phyloP scores from a whole-genome alignment of 2,797 vertebrate genomes.

The Intellagama lesueurii region DNA sequence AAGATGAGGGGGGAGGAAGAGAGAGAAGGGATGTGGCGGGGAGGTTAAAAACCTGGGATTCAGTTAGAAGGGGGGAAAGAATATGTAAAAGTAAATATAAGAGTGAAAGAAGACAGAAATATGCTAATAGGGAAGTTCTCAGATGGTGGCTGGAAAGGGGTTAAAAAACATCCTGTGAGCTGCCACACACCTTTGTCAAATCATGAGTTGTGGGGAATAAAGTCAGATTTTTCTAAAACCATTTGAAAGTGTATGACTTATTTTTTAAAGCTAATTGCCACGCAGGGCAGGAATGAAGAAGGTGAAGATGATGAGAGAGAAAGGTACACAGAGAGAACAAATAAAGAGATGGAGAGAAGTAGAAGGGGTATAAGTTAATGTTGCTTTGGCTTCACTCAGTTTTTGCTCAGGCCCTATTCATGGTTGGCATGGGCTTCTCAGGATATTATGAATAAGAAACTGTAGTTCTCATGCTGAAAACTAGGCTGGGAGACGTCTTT shows the following conservation, averaged over 20 bases:
- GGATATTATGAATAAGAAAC: neutral
- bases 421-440: neutral
- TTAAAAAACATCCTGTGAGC: too few species aligned
- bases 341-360: neutral
- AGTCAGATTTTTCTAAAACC: too few species aligned
- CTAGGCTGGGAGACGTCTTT: too few species aligned
- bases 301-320: neutral
- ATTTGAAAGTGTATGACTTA: neutral
- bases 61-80: too few species aligned
- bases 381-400: neutral
- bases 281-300: neutral
- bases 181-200: too few species aligned
- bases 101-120: too few species aligned
- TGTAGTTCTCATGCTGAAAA: neutral
- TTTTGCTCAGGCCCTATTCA: neutral
- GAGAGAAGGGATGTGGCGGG: too few species aligned
- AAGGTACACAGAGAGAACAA: too few species aligned
- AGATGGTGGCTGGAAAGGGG: neutral
- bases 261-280: neutral
- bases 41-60: too few species aligned
- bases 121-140: neutral
- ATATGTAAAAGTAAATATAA: too few species aligned
- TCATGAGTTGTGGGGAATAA: too few species aligned
- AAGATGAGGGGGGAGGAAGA: too few species aligned
- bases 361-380: neutral